These are phyloP conservation scores for Oryzias melastigma DNA, from an alignment of 2,113 vertebrate species.

Conservation along the genomic window DNA sequence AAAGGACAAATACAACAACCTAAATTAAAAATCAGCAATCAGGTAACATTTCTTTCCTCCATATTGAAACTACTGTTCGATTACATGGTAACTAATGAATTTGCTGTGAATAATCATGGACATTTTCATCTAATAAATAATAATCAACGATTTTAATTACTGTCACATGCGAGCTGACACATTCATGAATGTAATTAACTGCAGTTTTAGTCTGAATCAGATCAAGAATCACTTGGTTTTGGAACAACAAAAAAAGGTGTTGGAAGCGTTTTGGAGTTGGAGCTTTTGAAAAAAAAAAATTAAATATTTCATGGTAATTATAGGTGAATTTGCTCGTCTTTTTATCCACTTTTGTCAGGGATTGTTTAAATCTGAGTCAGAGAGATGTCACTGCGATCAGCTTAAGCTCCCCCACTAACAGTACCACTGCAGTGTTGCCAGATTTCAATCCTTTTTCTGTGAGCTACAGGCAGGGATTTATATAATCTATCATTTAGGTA, in stretches of 20 bases:
- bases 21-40: constrained; percentile 8
- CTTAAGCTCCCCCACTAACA: constrained; percentile 21
- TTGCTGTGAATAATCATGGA: constrained; percentile 55
- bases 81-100: constrained; percentile 66
- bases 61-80: constrained; percentile 50
- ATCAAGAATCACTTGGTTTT: constrained; percentile 6
- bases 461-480: constrained; percentile 44
- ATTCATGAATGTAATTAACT: constrained; percentile 52
- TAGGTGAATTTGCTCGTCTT: no score
- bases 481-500: constrained; percentile 44
- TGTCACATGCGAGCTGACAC: constrained; percentile 25
- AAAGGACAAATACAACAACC: constrained; percentile 7
- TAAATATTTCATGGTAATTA: no score
- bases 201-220: constrained; percentile 29
- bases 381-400: no score
- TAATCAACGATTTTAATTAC: constrained; percentile 70
- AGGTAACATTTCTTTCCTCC: constrained; percentile 22
- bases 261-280: no score
- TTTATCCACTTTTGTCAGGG: no score
- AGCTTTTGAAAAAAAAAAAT: no score
- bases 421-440: constrained; percentile 37
- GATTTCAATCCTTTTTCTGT: constrained; percentile 36
- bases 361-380: no score
- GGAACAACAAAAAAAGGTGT: no score
- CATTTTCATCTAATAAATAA: constrained; percentile 54